Evolutionary conservation across 2,113 vertebrate species (phyloP), one percentile per base, ranked within the genome.

Genomic region (Paralichthys olivaceus): DNA sequence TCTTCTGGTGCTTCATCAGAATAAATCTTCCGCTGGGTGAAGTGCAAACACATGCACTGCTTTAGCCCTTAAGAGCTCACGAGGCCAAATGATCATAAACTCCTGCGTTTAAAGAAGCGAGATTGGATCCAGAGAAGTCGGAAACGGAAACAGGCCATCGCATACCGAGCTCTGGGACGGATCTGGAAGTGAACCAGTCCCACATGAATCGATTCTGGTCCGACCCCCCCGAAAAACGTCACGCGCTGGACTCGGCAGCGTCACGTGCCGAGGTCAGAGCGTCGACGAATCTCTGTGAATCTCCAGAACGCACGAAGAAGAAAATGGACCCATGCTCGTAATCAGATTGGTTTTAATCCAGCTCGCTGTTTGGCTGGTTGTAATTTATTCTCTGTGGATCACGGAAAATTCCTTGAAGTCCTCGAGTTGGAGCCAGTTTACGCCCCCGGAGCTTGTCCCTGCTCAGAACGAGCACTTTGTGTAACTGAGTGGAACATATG

Each of bases 161-260:
- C 40, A 37, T 1, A 28, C 8, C 53, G 53, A 54, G n/a, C 55
- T 72, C 82, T 77, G 64, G 49, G 60, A 71, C n/a, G 17, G n/a
- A 64, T 56, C 49, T 26, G 14, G 26, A 34, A 23, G 45, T 2
- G 45, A 22, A 56, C 22, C 22, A 8, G 40, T 17, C 37, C 34
- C 59, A 28, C 7, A 5, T 77, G 6, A 26, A 3, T 51, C 32
- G 34, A 9, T 12, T 37, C 34, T 9, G 34, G 34, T 13, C 8
- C 2, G 34, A 12, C 34, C 5, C 34, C 34, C 2, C 28, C 28
- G n/a, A 7, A 1, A 7, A 32, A 32, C 7, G 32, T 32, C 32
- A 32, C 32, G 1, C 8, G 32, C 32, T 32, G 32, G 32, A 32
- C 32, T 37, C 34, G 34, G 34, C 2, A 2, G 28, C 8, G 34